Conservation (phyloP, 2,888 invertebrate genomes). For the Temnothorax unifasciatus region DNA sequence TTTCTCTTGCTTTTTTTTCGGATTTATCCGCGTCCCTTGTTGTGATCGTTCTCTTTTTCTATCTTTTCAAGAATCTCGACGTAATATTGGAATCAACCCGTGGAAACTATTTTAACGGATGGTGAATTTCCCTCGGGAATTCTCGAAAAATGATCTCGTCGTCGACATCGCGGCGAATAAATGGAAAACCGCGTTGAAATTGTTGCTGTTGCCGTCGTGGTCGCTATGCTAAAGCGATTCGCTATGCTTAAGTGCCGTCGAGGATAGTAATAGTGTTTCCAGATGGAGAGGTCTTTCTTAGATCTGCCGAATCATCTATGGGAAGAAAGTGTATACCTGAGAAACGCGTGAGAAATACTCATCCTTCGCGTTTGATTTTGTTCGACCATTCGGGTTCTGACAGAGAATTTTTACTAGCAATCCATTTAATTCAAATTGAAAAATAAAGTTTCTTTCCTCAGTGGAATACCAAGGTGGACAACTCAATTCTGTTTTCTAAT, state of each 20-base stretch:
- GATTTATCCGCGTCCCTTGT: background rate
- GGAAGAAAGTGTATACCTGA: conserved; percentile 32
- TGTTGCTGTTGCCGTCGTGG: background rate
- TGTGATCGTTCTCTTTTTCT: conserved; percentile 33
- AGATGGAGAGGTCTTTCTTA: conserved; percentile 15
- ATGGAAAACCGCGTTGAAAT: conserved; percentile 32
- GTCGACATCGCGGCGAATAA: conserved; percentile 29
- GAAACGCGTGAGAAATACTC: conserved; percentile 30
- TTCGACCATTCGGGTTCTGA: background rate
- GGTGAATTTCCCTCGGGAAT: conserved; percentile 54
- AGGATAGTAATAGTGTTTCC: conserved; percentile 40
- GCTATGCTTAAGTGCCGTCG: conserved; percentile 22
- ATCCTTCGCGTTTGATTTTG: conserved; percentile 12
- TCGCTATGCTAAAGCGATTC: conserved; percentile 29
- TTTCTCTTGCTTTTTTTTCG: conserved; percentile 24
- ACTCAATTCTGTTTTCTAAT: background rate
- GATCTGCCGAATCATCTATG: conserved; percentile 46
- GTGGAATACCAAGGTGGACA: background rate
- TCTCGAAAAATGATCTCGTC: conserved; percentile 49
- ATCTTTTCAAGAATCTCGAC: conserved; percentile 10
- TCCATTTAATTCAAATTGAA: background rate
- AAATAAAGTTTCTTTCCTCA: background rate
- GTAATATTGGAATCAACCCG: conserved; percentile 12
- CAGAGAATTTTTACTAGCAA: background rate
- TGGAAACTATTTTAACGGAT: conserved; percentile 11